phyloP scores from a whole-genome alignment of 2,113 vertebrate species.

The Periophthalmus modestus region DNA sequence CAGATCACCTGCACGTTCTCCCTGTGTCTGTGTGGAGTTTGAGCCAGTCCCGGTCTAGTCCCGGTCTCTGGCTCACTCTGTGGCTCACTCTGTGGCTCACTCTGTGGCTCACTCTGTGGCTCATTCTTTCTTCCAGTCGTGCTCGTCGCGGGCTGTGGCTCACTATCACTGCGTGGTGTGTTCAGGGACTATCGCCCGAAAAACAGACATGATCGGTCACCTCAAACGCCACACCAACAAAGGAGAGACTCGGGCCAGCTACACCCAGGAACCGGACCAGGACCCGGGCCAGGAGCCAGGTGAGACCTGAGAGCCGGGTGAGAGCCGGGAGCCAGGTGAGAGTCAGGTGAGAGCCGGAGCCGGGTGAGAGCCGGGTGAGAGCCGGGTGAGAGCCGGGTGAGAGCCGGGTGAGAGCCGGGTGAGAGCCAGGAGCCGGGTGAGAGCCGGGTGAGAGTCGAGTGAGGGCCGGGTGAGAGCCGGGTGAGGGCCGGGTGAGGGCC shows the following conservation, averaged over 20 bases:
- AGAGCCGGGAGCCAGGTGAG: too few relatives aligned
- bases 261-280: slow-evolving; percentile 72
- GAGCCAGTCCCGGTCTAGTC: neutral
- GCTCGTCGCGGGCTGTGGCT: slow-evolving; percentile 80
- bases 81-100: neutral
- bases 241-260: slow-evolving; percentile 90
- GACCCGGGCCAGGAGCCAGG: neutral
- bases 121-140: slow-evolving; percentile 65
- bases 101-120: too few relatives aligned
- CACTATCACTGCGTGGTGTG: slow-evolving; percentile 98
- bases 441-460: too few relatives aligned
- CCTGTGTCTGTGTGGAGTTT: too few relatives aligned
- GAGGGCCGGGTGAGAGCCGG: too few relatives aligned
- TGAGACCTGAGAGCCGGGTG: neutral
- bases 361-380: too few relatives aligned
- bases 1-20: too few relatives aligned
- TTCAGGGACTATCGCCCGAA: slow-evolving; percentile 88
- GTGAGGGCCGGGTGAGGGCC: too few relatives aligned
- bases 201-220: slow-evolving; percentile 94
- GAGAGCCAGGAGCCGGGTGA: too few relatives aligned
- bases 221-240: slow-evolving; percentile 92
- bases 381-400: too few relatives aligned
- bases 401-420: too few relatives aligned
- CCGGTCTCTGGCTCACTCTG: neutral
- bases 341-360: too few relatives aligned